Conservation (phyloP, 2,888 invertebrate genomes). For the Uropetala carovei region DNA sequence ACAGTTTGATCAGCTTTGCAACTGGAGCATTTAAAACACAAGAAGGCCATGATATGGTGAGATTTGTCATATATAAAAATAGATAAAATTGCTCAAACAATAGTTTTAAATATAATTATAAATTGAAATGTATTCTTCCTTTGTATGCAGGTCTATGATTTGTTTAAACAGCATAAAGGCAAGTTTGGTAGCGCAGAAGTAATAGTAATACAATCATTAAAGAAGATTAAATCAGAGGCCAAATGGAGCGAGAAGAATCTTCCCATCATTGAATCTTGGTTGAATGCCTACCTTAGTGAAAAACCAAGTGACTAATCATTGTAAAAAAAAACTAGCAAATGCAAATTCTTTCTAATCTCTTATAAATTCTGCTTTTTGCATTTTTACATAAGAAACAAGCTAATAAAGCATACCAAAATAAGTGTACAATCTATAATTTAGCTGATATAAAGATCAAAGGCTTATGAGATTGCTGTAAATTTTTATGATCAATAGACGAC, state of each 20-base stretch:
- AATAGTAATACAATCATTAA: constrained; percentile 84
- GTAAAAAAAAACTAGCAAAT: constrained; percentile 10
- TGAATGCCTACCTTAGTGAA: constrained; percentile 73
- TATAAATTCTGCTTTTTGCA: constrained; percentile 8
- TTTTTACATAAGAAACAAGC: constrained; percentile 25
- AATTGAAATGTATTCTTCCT: neutral
- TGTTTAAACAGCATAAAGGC: constrained; percentile 71
- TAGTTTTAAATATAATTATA: too few species aligned
- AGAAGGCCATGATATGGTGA: constrained; percentile 83
- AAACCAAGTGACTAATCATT: neutral
- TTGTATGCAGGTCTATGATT: constrained; percentile 42
- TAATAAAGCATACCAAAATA: neutral
- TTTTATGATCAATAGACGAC: neutral
- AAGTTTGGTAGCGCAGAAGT: constrained; percentile 86
- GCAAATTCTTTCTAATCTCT: neutral
- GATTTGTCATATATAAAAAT: neutral
- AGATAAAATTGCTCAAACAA: neutral
- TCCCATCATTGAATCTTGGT: constrained; percentile 85
- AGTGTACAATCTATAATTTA: neutral
- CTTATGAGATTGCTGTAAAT: neutral
- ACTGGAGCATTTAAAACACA: constrained; percentile 87
- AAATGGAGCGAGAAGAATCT: constrained; percentile 87
- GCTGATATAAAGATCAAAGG: neutral
- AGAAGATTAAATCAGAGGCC: constrained; percentile 85
- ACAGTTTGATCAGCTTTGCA: constrained; percentile 84